Evolutionary conservation across 35 echinoderm and acorn worm species (phyloP).

Genomic region (Strongylocentrotus purpuratus): DNA sequence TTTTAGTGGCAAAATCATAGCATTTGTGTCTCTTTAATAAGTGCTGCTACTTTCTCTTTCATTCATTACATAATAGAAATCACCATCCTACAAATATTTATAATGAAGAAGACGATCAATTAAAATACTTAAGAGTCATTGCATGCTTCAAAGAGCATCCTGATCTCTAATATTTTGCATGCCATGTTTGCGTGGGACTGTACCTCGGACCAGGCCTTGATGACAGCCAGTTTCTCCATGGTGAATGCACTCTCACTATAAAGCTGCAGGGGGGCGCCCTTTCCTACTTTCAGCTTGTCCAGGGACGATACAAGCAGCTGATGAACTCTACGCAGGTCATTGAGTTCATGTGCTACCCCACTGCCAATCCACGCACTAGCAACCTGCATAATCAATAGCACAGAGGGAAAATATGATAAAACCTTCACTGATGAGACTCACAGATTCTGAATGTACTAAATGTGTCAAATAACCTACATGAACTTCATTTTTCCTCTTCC

Average conservation of each 20-base stretch:
- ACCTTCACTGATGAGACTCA: too few relatives aligned
- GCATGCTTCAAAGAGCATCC: too few relatives aligned
- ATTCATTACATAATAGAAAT: too few relatives aligned
- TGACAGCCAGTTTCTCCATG: constrained; percentile 98
- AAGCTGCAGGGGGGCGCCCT: constrained; percentile 82
- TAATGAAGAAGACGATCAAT: too few relatives aligned
- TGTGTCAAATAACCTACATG: too few relatives aligned
- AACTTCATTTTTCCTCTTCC: too few relatives aligned
- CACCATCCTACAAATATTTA: too few relatives aligned
- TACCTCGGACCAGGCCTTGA: constrained; percentile 99
- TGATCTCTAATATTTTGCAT: background rate
- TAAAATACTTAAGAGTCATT: too few relatives aligned
- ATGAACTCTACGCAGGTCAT: constrained; percentile 92
- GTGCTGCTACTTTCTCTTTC: too few relatives aligned
- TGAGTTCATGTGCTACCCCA: constrained; percentile 96
- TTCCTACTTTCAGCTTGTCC: constrained; percentile 88
- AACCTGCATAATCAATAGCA: constrained; percentile 57
- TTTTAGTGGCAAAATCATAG: too few relatives aligned
- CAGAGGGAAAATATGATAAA: background rate
- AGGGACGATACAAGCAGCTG: constrained; percentile 90
- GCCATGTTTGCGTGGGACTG: background rate
- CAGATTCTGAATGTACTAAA: too few relatives aligned
- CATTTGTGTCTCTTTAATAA: too few relatives aligned
- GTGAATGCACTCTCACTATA: constrained; percentile 99
- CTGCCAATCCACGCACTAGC: constrained; percentile 98